A percentile compares a stretch with the other conserved stretches of the same genome.
Conservation (phyloP, 2,113 vertebrate species). For the Stomatorhinus ivindoensis region DNA sequence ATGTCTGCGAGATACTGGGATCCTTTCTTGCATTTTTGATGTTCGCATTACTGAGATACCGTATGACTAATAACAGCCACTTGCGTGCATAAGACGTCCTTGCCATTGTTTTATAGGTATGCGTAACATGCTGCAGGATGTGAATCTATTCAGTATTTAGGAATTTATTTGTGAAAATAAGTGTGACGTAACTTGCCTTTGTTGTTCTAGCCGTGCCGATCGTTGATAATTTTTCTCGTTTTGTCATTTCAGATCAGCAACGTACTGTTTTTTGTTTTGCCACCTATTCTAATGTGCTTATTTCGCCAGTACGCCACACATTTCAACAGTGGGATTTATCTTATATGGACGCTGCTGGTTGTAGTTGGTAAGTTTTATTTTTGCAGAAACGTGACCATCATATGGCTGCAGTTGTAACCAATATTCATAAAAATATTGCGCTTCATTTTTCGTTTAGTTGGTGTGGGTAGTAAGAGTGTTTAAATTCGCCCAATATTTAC, state of each 20-base stretch:
- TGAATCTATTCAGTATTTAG: background rate
- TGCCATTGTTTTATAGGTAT: background rate
- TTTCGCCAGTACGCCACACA: slow-evolving; percentile 90
- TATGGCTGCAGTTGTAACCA: background rate
- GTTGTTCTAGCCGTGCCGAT: background rate
- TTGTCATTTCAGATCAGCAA: slow-evolving; percentile 89
- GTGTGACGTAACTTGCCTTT: background rate
- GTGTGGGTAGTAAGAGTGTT: background rate
- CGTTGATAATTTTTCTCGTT: slow-evolving; percentile 13
- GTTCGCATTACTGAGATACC: background rate
- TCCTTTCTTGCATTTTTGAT: background rate
- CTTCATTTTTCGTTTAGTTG: background rate
- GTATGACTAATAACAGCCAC: background rate
- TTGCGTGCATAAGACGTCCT: background rate
- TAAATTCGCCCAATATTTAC: background rate
- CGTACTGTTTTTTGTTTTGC: slow-evolving; percentile 92
- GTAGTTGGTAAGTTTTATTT: slow-evolving; percentile 84
- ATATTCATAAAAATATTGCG: background rate
- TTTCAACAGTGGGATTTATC: slow-evolving; percentile 98
- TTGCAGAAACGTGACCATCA: background rate
- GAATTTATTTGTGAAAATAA: background rate
- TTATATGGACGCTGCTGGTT: slow-evolving; percentile 92
- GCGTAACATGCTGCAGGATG: background rate
- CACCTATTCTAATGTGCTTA: slow-evolving; percentile 94
- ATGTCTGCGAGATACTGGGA: background rate